A percentile compares a stretch with the other conserved stretches of the same genome.
These are phyloP conservation scores for Limnodromus scolopaceus DNA, from an alignment of 2,797 vertebrate species.

Conservation along the genomic window DNA sequence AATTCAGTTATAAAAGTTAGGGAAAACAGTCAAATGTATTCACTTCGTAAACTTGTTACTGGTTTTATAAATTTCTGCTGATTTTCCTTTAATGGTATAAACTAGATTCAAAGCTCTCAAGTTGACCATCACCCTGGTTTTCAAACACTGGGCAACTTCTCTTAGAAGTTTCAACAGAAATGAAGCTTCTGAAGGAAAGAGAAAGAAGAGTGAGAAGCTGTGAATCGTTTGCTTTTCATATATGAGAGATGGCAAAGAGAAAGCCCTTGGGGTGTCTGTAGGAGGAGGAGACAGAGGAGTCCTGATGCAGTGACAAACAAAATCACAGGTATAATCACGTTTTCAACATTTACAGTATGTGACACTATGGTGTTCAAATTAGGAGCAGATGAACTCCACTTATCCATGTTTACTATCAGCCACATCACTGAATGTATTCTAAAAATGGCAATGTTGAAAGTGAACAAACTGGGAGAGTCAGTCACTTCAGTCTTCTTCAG, in stretches of 20 bases:
- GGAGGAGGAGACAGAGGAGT: not conserved
- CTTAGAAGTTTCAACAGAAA: not conserved
- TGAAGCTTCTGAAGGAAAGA: not conserved
- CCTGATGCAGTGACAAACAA: not conserved
- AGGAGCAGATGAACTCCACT: not conserved
- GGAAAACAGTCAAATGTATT: not conserved
- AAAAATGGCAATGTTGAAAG: not conserved
- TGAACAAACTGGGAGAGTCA: not conserved
- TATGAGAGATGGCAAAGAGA: not conserved
- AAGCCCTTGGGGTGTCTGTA: not conserved
- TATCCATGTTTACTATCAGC: not conserved
- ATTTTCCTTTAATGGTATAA: not conserved
- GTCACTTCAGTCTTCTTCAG: too few relatives aligned
- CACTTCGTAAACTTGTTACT: not conserved
- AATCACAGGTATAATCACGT: not conserved
- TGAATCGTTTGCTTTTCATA: not conserved
- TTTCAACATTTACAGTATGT: too few relatives aligned
- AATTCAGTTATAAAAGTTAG: not conserved
- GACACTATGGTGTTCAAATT: accelerated
- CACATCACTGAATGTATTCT: not conserved
- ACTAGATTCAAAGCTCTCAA: not conserved
- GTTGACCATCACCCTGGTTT: not conserved
- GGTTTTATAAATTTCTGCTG: not conserved
- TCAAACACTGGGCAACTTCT: not conserved
- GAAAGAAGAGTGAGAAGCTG: not conserved